phyloP scores from a whole-genome alignment of 2,888 invertebrate species.

The Eupithecia exiguata region DNA sequence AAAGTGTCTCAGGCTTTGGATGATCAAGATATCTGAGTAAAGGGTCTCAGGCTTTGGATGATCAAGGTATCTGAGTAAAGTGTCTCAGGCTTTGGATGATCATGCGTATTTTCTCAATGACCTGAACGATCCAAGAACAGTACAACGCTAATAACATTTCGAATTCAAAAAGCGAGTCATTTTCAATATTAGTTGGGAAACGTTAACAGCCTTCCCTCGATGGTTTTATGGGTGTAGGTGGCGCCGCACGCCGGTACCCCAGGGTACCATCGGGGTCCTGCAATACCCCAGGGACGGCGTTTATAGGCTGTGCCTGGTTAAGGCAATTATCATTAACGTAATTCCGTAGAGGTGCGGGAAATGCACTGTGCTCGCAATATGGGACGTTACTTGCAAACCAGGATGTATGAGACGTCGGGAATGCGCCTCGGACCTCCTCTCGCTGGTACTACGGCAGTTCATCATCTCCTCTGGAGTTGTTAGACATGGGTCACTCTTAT shows the following conservation, averaged over 20 bases:
- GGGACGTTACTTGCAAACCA: neutral
- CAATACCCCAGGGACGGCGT: neutral
- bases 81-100: neutral
- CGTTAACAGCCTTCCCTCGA: neutral
- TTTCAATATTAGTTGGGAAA: neutral
- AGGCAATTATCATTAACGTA: neutral
- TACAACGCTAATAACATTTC: neutral
- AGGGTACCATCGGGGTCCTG: neutral
- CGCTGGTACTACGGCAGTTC: neutral
- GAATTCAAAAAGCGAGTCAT: neutral
- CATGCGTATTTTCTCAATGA: neutral
- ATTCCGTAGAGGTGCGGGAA: neutral
- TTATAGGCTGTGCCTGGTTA: neutral
- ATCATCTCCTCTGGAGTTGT: neutral
- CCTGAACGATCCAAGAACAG: neutral
- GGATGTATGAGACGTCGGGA: neutral
- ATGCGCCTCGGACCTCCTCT: neutral
- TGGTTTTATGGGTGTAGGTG: neutral
- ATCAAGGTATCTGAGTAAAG: neutral
- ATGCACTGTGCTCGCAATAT: neutral
- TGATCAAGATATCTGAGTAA: too few species aligned
- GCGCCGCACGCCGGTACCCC: neutral
- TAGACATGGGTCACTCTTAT: neutral
- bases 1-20: too few species aligned
- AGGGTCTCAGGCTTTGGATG: too few species aligned